phyloP scores from a whole-genome alignment of 37 sponge, comb jelly and placozoan species.

The Theonella swinhoei region DNA sequence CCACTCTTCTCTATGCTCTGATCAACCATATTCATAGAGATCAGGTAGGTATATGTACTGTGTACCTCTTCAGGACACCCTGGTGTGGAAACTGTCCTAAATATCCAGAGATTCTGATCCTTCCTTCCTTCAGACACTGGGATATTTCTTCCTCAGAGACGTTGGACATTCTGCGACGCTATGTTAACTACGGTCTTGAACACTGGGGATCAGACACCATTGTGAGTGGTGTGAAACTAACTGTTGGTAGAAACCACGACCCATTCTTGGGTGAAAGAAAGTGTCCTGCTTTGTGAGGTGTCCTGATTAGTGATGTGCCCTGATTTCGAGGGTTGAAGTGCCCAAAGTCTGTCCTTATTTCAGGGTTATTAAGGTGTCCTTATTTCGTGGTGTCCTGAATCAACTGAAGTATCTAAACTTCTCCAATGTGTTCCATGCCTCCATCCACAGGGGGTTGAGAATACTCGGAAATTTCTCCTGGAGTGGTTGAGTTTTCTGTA shows the following conservation, averaged over 20 bases:
- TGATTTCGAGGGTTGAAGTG: background rate
- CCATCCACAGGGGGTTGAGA: constrained; percentile 85
- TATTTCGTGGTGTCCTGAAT: too few species aligned
- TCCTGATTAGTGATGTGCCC: too few species aligned
- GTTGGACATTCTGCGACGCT: constrained; percentile 75
- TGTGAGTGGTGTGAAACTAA: background rate
- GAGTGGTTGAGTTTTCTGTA: constrained; percentile 97
- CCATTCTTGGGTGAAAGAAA: too few species aligned
- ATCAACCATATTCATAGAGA: too few species aligned
- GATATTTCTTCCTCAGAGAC: constrained; percentile 89
- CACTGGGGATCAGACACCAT: constrained; percentile 93
- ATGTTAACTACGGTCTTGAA: constrained; percentile 87
- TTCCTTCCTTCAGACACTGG: constrained; percentile 70
- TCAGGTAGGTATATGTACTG: too few species aligned
- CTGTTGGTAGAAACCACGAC: background rate
- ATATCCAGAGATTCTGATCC: too few species aligned
- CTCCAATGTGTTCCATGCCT: too few species aligned
- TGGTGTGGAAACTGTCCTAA: too few species aligned
- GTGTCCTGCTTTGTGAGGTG: too few species aligned
- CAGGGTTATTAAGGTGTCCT: too few species aligned
- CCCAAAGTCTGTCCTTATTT: background rate
- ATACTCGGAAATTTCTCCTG: constrained; percentile 85
- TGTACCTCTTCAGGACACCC: too few species aligned
- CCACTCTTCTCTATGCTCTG: too few species aligned
- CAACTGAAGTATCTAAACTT: background rate